Evolutionary conservation across 2,888 invertebrate genomes (phyloP).

Genomic region (Fragum fragum): DNA sequence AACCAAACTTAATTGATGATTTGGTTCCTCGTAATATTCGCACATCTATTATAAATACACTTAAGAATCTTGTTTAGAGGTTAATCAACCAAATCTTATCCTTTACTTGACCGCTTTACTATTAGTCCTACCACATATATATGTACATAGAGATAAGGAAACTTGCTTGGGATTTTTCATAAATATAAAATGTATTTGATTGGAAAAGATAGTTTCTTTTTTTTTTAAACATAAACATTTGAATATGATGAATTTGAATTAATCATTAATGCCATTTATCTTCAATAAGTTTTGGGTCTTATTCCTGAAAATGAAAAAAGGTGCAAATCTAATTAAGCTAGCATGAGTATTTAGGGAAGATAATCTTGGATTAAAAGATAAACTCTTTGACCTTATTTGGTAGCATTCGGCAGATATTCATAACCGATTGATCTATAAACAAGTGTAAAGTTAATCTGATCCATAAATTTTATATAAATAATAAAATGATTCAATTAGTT

Average conservation of each 20-base stretch:
- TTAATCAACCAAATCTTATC: slow-evolving; percentile 4
- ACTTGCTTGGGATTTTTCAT: too few species aligned
- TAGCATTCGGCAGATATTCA: background rate
- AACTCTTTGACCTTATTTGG: slow-evolving; percentile 16
- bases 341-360: slow-evolving; percentile 1
- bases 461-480: background rate
- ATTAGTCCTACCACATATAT: too few species aligned
- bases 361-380: slow-evolving; percentile 11
- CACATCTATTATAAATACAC: slow-evolving; percentile 14
- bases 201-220: too few species aligned
- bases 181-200: too few species aligned
- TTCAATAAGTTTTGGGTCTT: too few species aligned
- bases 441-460: background rate
- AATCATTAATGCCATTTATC: too few species aligned
- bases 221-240: too few species aligned
- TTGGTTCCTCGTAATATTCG: background rate
- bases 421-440: background rate
- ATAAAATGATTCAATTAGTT: background rate
- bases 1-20: background rate
- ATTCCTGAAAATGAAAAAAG: background rate
- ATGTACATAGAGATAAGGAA: too few species aligned
- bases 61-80: background rate
- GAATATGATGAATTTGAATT: too few species aligned
- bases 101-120: too few species aligned
- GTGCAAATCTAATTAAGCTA: background rate